Evolutionary conservation across 2,113 vertebrate genomes (phyloP), one percentile per base, ranked within the genome.

Genomic region (Chaetura pelagica): DNA sequence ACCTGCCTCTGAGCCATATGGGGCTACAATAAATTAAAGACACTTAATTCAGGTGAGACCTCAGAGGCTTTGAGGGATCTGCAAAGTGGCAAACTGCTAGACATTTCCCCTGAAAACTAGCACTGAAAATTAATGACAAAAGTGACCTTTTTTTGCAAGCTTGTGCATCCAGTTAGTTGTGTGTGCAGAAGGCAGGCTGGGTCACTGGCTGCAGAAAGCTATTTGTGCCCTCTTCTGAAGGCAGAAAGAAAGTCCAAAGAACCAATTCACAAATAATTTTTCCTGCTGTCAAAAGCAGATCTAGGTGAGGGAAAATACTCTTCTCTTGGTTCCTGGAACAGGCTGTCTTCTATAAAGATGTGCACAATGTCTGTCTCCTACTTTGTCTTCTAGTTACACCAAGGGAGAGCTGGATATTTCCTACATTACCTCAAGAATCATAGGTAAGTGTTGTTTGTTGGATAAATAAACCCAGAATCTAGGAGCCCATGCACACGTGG

Each of bases 361-460:
- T 54, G 49, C 27, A 54, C 83, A 34, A 66, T 34, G 1, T 9
- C 51, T 83, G 76, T 91, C 72, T 81, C 69, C 81, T 92, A 6
- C 34, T 96, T 68, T 92, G 51, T 94, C 61, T 87, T 67, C 59
- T 63, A 99, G 99, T 85, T 99, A 99, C 97, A 99, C 99, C 38
- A 99, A 99, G 98, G 99, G 99, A 90, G 99, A 99, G 94, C 98
- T 99, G 96, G 99, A 99, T 94, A 99, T 99, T 96, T 98, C 99
- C 54, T 99, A 99, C 75, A 99, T 99, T 97, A 99, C 99, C 94
- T 99, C 99, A 91, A 98, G 99, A 96, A 99, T 99, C 96, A 99
- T 99, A 97, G 99, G 99, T 99, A 97, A 98, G 98, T 95, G 2
- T 64, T 24, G 4, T 35, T 63, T n/a, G 15, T 6, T 0, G 5